Conservation (phyloP, 1,140 invertebrate species). For the Muscidifurax raptorellus region DNA sequence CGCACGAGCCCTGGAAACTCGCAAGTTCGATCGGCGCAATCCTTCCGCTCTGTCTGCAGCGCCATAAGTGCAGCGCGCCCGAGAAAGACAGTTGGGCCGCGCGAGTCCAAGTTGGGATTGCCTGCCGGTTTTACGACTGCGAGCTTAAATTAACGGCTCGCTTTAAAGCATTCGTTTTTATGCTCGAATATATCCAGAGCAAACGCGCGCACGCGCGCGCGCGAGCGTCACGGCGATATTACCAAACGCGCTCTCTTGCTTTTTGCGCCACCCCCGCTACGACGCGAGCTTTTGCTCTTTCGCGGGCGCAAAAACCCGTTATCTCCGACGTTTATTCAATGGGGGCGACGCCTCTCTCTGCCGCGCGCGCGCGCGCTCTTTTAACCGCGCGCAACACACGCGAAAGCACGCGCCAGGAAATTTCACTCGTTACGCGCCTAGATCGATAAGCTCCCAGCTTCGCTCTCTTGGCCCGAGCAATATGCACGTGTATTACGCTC, state of each 20-base stretch:
- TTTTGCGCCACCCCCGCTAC: not conserved
- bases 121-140: slow-evolving; percentile 27
- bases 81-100: not conserved
- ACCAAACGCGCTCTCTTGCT: not conserved
- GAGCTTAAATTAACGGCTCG: slow-evolving; percentile 46
- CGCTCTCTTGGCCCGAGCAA: not conserved
- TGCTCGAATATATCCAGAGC: slow-evolving; percentile 28
- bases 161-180: slow-evolving; percentile 44
- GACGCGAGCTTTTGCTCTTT: not conserved
- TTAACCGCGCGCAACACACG: slow-evolving; percentile 9
- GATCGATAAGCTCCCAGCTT: slow-evolving; percentile 28
- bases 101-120: slow-evolving; percentile 27
- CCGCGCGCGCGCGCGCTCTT: not conserved
- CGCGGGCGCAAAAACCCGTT: slow-evolving; percentile 1
- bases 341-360: not conserved
- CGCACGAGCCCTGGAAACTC: not conserved
- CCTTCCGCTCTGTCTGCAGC: not conserved
- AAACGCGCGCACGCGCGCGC: not conserved
- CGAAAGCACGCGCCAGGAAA: not conserved
- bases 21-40: not conserved
- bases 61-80: not conserved
- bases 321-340: slow-evolving; percentile 27
- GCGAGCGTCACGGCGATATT: slow-evolving; percentile 29
- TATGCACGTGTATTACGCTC: not conserved
- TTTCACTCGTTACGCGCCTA: slow-evolving; percentile 28